Evolutionary conservation across 2,113 vertebrate genomes (phyloP), one percentile per base, ranked within the genome.

Genomic region (Vimba vimba): DNA sequence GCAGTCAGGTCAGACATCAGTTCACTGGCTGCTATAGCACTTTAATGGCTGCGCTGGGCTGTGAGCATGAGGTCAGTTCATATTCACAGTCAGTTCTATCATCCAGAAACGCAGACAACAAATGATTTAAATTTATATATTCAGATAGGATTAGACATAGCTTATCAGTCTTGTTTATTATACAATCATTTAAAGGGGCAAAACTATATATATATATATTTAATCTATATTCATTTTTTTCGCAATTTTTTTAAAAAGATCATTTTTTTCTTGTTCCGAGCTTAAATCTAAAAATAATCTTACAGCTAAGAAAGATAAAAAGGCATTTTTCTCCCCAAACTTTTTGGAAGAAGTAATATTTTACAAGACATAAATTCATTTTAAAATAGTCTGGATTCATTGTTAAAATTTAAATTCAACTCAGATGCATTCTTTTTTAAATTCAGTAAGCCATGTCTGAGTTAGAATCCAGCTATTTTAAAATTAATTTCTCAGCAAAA

Each of bases 1-100:
- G 23, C 57, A 64, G 39, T 78, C 79, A 47, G 59, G 39, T 80
- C 79, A 80, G 79, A 80, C 79, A 80, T 25, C 6, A 59, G 59
- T 62, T 64, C 12, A 27, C 39, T 47, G 39, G 47, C 79, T 81
- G n/a, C 79, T 64, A 60, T 81, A 66, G 47, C 13, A 81, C n/a
- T 47, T 81, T 66, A 81, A 81, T 81, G 59, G 79, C 73, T 17
- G 43, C 4, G 1, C 59, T 64, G 79, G 47, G 47, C 59, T 27
- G 43, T 81, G n/a, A 47, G 59, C 59, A 47, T 7, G 39, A 81
- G 79, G 79, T 81, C 79, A 81, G 59, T 66, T 47, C 27, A 43
- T 47, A 45, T 13, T n/a, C 9, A 1, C 71, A 75, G 71, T 13
- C 43, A 15, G 43, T 47, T 74, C 71, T 25, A 25, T 47, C 71